Conservation (phyloP, 2,113 vertebrate genomes). For the Lophochroa leadbeateri region DNA sequence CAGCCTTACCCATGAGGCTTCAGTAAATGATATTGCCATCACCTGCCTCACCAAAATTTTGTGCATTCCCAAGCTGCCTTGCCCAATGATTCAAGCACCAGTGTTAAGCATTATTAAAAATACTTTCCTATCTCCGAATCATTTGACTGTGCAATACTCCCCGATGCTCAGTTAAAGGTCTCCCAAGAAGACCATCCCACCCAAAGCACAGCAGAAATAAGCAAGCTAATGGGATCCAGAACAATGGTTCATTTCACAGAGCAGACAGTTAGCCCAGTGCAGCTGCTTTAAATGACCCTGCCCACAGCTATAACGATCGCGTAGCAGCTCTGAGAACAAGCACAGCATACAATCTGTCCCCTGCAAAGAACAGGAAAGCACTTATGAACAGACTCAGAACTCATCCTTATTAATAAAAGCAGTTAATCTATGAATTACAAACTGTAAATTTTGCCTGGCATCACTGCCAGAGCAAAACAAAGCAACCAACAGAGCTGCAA, state of each 20-base stretch:
- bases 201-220: slow-evolving; percentile 36
- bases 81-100: background rate
- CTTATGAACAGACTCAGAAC: background rate
- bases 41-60: background rate
- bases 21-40: background rate
- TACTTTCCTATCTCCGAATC: background rate
- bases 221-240: slow-evolving; percentile 45
- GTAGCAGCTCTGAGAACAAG: slow-evolving; percentile 28
- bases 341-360: background rate
- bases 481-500: background rate
- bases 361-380: background rate
- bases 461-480: slow-evolving; percentile 16
- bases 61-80: background rate
- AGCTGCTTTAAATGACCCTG: slow-evolving; percentile 54
- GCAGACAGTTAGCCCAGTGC: slow-evolving; percentile 39
- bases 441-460: slow-evolving; percentile 44
- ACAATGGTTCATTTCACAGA: slow-evolving; percentile 64
- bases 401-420: slow-evolving; percentile 51
- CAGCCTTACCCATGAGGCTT: background rate
- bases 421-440: slow-evolving; percentile 45
- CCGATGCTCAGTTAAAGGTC: slow-evolving; percentile 39
- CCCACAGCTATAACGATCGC: slow-evolving; percentile 33
- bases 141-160: slow-evolving; percentile 15
- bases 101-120: slow-evolving; percentile 10
- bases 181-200: slow-evolving; percentile 23